Evolutionary conservation across 2,797 vertebrate species (phyloP).

Genomic region (Sebastes diploproa): DNA sequence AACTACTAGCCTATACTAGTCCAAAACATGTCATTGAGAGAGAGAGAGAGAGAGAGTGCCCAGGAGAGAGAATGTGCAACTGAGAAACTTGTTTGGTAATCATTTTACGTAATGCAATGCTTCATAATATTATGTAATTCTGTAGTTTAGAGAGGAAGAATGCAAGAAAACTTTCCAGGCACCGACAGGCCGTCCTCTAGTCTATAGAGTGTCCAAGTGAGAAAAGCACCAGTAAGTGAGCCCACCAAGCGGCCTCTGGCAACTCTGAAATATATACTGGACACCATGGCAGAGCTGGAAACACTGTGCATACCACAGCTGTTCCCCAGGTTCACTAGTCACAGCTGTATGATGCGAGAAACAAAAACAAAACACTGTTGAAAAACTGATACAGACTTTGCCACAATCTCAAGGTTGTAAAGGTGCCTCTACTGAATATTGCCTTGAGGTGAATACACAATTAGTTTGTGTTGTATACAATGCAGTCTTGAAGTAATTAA

Average conservation of each 20-base stretch:
- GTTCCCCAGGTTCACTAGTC: too few species aligned
- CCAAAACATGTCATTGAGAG: too few species aligned
- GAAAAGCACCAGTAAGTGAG: background rate
- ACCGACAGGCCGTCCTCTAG: background rate
- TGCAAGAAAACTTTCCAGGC: too few species aligned
- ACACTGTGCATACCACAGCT: background rate
- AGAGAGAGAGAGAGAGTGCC: too few species aligned
- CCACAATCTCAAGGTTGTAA: too few species aligned
- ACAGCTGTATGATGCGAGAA: too few species aligned
- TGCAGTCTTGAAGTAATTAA: background rate
- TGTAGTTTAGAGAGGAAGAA: too few species aligned
- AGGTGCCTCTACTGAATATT: too few species aligned
- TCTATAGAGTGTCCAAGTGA: background rate
- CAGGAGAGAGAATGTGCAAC: background rate
- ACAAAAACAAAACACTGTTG: too few species aligned
- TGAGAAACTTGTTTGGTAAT: background rate
- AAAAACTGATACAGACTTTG: too few species aligned
- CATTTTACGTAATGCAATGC: background rate
- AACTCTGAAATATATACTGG: background rate
- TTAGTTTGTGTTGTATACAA: background rate
- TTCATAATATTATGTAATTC: too few species aligned
- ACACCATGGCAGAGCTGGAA: background rate
- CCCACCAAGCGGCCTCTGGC: background rate
- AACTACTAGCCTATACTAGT: background rate
- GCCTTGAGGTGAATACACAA: background rate